These are phyloP conservation scores for Formicarius rufipectus DNA, from an alignment of 2,113 vertebrate species.

Conservation along the genomic window DNA sequence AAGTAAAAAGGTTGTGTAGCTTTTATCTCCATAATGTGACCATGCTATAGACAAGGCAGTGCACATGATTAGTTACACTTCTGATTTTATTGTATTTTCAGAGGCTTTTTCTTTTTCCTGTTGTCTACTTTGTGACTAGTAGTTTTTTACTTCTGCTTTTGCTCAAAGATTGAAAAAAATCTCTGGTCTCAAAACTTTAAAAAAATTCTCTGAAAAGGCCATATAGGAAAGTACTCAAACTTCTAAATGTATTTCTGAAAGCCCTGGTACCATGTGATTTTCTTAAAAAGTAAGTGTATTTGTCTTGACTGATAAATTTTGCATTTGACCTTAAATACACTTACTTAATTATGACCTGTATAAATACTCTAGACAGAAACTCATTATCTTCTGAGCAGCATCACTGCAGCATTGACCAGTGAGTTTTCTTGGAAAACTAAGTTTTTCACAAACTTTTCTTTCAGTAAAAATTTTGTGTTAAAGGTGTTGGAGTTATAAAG, in stretches of 20 bases:
- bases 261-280: background rate
- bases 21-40: background rate
- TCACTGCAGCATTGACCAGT: background rate
- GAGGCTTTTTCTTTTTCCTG: background rate
- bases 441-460: background rate
- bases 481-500: background rate
- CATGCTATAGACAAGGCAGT: background rate
- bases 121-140: background rate
- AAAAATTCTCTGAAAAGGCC: background rate
- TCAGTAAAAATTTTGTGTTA: background rate
- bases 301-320: background rate
- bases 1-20: background rate
- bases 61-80: background rate
- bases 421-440: background rate
- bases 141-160: background rate
- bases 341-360: background rate
- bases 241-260: background rate
- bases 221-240: background rate
- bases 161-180: background rate
- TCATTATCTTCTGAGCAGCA: background rate
- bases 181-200: background rate
- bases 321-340: background rate
- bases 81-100: background rate
- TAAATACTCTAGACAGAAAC: background rate
- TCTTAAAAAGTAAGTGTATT: background rate